These are phyloP conservation scores for Monomorium pharaonis DNA, from an alignment of 1,140 invertebrate genomes.

Conservation along the genomic window DNA sequence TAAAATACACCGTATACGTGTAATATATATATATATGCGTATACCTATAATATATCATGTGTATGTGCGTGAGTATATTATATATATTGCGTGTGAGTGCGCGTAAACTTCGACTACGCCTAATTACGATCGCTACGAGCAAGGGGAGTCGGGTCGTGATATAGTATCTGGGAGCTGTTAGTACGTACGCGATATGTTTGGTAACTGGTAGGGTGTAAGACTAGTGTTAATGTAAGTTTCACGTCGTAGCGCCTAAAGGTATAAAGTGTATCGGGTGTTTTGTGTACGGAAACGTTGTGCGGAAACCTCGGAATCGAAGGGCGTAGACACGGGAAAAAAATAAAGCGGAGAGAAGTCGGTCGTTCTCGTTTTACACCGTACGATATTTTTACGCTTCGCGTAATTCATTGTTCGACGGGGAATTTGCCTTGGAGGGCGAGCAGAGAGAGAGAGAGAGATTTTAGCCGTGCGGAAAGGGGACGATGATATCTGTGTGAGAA, in stretches of 20 bases:
- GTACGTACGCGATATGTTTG: constrained; percentile 70
- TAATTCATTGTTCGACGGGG: not conserved
- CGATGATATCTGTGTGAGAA: constrained; percentile 7
- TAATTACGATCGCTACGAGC: constrained; percentile 60
- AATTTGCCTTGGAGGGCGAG: not conserved
- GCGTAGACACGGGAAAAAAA: not conserved
- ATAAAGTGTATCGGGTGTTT: not conserved
- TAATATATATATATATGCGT: constrained; percentile 22
- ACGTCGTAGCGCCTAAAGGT: constrained; percentile 10
- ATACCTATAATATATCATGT: constrained; percentile 7
- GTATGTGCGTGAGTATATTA: constrained; percentile 10
- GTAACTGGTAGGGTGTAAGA: constrained; percentile 72
- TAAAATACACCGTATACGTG: constrained; percentile 29
- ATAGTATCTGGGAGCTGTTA: constrained; percentile 38
- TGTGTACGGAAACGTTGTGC: not conserved
- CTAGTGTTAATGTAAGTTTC: constrained; percentile 70
- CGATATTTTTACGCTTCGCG: not conserved
- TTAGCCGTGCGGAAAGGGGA: not conserved
- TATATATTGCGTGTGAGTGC: constrained; percentile 22
- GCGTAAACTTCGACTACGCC: constrained; percentile 25
- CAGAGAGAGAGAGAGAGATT: too few species aligned
- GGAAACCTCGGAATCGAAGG: not conserved
- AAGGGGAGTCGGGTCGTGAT: constrained; percentile 39
- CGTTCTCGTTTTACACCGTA: not conserved
- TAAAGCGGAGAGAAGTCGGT: not conserved